Evolutionary conservation across 2,113 vertebrate genomes (phyloP).

Genomic region (Pluvialis apricaria): DNA sequence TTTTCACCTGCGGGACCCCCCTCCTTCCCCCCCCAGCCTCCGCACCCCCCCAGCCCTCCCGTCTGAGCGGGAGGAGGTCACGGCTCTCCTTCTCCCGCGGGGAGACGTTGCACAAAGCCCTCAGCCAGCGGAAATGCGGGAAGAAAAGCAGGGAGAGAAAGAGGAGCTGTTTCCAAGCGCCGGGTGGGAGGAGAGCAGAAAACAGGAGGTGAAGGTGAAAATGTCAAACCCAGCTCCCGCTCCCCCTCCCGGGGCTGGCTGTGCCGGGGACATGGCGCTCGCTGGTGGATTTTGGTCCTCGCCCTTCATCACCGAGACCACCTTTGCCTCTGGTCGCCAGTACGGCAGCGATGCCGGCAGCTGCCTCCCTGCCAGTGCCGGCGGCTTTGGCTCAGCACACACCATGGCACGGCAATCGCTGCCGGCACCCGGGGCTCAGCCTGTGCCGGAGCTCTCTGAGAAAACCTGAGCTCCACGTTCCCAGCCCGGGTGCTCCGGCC

Average conservation of each 20-base stretch:
- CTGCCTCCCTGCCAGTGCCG: background rate
- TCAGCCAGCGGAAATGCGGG: background rate
- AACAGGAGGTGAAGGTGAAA: slow-evolving; percentile 44
- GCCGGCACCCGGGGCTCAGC: background rate
- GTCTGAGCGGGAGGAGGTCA: background rate
- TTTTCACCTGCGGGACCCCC: background rate
- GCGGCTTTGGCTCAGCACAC: background rate
- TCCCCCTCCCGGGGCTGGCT: background rate
- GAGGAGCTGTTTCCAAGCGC: background rate
- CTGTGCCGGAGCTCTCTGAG: background rate
- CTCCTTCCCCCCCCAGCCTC: background rate
- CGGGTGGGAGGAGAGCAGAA: slow-evolving; percentile 7
- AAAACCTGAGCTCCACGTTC: background rate
- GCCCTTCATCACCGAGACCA: fast-evolving
- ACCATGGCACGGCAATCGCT: background rate
- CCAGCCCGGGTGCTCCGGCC: background rate
- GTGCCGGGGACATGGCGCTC: fast-evolving
- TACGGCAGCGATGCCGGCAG: fast-evolving
- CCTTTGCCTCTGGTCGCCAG: background rate
- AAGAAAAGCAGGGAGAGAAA: background rate
- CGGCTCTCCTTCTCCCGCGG: background rate
- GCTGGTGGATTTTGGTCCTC: background rate
- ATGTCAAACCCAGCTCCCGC: background rate
- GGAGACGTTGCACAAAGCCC: background rate
- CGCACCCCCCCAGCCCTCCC: background rate